phyloP scores from a whole-genome alignment of 1,140 invertebrate genomes.

The Paracyclopina nana region DNA sequence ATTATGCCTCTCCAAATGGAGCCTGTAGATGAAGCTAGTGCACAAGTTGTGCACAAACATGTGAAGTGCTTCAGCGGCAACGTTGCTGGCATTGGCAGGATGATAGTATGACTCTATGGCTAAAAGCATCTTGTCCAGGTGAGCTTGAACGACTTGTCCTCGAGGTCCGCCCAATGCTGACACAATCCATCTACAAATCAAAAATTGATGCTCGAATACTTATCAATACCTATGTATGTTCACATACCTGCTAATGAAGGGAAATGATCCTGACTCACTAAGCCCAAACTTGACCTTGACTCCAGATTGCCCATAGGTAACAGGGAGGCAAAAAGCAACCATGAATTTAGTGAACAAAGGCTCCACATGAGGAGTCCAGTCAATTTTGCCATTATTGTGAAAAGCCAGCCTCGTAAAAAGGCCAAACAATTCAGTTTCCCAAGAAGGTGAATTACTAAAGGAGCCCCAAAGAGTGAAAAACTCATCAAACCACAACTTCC shows the following conservation, averaged over 20 bases:
- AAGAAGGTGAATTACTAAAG: constrained; percentile 10
- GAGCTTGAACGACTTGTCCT: constrained; percentile 39
- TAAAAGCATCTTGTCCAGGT: constrained; percentile 57
- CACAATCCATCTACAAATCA: constrained; percentile 7
- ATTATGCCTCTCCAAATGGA: constrained; percentile 26
- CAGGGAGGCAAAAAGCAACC: constrained; percentile 8
- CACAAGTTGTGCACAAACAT: constrained; percentile 24
- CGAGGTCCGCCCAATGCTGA: constrained; percentile 26
- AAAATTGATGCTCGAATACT: too few species aligned
- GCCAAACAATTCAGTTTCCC: constrained; percentile 12
- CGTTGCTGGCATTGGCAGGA: constrained; percentile 58
- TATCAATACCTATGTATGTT: too few species aligned
- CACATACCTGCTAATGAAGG: too few species aligned
- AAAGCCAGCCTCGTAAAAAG: background rate
- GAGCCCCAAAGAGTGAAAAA: constrained; percentile 8
- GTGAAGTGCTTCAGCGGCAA: constrained; percentile 22
- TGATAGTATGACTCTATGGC: constrained; percentile 70
- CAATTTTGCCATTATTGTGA: constrained; percentile 5
- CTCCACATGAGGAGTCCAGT: constrained; percentile 6
- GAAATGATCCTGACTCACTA: too few species aligned
- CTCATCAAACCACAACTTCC: constrained; percentile 5
- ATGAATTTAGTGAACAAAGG: constrained; percentile 11
- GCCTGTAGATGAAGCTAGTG: constrained; percentile 34
- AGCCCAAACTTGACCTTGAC: constrained; percentile 1
- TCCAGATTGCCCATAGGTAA: constrained; percentile 11